Conservation (phyloP, 1,140 invertebrate species). For the Coenobita brevimanus region DNA sequence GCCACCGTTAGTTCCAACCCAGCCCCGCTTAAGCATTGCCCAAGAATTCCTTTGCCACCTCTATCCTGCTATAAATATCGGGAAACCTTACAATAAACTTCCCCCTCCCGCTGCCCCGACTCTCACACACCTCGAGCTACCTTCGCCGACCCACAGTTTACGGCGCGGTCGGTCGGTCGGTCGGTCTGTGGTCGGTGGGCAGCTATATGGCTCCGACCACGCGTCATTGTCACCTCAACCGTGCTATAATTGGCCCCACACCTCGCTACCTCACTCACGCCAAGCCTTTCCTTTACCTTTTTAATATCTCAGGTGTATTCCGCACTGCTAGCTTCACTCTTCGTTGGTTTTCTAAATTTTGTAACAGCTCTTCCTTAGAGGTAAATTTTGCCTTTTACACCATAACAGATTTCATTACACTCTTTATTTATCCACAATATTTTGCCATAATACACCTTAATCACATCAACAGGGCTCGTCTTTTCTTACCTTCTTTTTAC, state of each 20-base stretch:
- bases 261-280: too few species aligned
- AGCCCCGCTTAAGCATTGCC: constrained; percentile 51
- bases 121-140: not conserved
- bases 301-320: too few species aligned
- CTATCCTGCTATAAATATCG: constrained; percentile 58
- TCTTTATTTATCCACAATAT: too few species aligned
- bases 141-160: not conserved
- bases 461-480: too few species aligned
- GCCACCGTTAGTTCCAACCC: not conserved
- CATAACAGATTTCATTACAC: too few species aligned
- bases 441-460: too few species aligned
- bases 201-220: not conserved
- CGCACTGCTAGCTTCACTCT: too few species aligned
- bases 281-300: too few species aligned
- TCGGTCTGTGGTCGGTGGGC: constrained; percentile 1
- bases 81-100: constrained; percentile 64
- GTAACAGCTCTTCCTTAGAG: too few species aligned
- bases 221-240: constrained; percentile 22
- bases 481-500: too few species aligned
- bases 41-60: constrained; percentile 42
- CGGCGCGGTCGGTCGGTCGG: constrained; percentile 8
- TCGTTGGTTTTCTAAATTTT: too few species aligned
- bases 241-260: not conserved
- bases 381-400: too few species aligned
- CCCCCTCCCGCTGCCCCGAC: constrained; percentile 2